phyloP scores from a whole-genome alignment of 2,113 vertebrate genomes.

The Coryphaenoides rupestris region DNA sequence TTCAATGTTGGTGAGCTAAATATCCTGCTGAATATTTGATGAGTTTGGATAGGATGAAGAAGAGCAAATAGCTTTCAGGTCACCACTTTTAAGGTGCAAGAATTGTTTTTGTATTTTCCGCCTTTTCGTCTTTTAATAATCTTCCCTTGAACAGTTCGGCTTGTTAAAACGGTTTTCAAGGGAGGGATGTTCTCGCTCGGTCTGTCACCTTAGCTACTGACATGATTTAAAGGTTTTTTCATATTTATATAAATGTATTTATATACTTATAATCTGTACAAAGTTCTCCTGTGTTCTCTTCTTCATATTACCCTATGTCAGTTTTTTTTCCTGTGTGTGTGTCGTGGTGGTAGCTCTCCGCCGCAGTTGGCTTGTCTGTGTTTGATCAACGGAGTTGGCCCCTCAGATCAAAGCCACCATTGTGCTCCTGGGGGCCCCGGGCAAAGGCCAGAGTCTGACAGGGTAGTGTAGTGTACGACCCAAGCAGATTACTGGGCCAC shows the following conservation, averaged over 20 bases:
- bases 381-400: slow-evolving; percentile 50
- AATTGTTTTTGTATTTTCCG: slow-evolving; percentile 9
- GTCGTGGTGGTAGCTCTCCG: slow-evolving; percentile 27
- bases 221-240: too few species aligned
- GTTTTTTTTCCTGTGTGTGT: not conserved
- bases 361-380: slow-evolving; percentile 38
- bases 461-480: slow-evolving; percentile 13
- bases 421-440: slow-evolving; percentile 46
- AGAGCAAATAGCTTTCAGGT: too few species aligned
- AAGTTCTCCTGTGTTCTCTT: not conserved
- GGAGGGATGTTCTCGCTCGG: slow-evolving; percentile 46
- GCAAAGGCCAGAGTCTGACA: slow-evolving; percentile 45
- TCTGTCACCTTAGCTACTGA: slow-evolving; percentile 44
- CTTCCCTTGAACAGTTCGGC: slow-evolving; percentile 26
- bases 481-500: too few species aligned
- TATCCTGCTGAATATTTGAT: too few species aligned
- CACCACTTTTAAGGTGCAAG: slow-evolving; percentile 11
- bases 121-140: slow-evolving; percentile 12
- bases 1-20: not conserved
- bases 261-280: too few species aligned
- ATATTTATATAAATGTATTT: too few species aligned
- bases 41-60: too few species aligned
- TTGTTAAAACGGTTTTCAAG: slow-evolving; percentile 45
- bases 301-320: not conserved
- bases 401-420: slow-evolving; percentile 56